A percentile compares a stretch with the other conserved stretches of the same genome.
These are phyloP conservation scores for Lepus americanus DNA, from an alignment of 2,113 vertebrate species.

Conservation along the genomic window DNA sequence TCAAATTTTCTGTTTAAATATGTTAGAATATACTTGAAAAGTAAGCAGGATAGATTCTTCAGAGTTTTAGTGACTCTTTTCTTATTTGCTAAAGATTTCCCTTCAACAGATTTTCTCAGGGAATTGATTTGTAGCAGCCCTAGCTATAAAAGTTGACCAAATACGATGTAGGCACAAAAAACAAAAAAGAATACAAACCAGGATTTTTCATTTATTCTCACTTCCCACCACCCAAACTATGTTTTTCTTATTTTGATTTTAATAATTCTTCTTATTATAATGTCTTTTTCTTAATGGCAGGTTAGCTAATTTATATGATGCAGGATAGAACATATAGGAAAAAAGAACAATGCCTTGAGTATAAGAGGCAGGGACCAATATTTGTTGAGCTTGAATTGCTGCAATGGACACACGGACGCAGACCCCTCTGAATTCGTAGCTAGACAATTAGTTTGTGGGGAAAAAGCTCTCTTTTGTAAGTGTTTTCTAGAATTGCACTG, in stretches of 20 bases:
- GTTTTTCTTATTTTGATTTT: conserved; percentile 28
- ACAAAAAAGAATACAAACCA: neutral
- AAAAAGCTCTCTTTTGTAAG: conserved; percentile 77
- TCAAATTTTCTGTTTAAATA: conserved; percentile 47
- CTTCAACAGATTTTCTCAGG: neutral
- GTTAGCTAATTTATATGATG: conserved; percentile 29
- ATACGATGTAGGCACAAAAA: neutral
- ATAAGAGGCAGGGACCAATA: neutral
- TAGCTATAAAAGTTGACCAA: conserved; percentile 27
- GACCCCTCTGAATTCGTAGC: conserved; percentile 72
- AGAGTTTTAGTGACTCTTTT: neutral
- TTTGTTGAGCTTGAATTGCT: conserved; percentile 55
- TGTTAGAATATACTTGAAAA: conserved; percentile 2
- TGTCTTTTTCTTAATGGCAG: neutral
- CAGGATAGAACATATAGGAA: neutral
- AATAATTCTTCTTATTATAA: neutral
- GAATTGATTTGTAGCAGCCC: neutral
- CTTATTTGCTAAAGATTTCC: conserved; percentile 39
- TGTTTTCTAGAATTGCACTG: conserved; percentile 83
- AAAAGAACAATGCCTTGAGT: neutral
- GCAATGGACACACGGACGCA: neutral
- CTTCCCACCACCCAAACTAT: neutral
- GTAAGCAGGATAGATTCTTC: conserved; percentile 24
- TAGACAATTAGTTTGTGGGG: conserved; percentile 69
- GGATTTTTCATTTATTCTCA: neutral